phyloP scores from a whole-genome alignment of 2,797 vertebrate species.

The Dendrocincla fuliginosa region DNA sequence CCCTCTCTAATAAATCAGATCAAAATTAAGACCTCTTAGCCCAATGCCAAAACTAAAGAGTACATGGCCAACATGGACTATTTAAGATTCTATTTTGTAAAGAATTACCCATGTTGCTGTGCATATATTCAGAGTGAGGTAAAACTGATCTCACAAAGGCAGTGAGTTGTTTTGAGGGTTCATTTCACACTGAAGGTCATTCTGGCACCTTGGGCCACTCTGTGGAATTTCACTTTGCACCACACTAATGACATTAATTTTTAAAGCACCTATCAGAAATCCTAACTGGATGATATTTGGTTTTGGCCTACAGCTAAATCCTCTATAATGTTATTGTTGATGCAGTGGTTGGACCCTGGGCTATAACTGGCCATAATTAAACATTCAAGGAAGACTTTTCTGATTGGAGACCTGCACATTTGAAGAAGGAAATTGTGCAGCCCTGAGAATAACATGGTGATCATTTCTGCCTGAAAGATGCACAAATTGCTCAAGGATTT shows the following conservation, averaged over 20 bases:
- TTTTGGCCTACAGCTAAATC: neutral
- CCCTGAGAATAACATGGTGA: neutral
- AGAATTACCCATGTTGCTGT: neutral
- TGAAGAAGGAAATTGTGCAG: neutral
- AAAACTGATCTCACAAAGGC: neutral
- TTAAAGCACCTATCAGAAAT: neutral
- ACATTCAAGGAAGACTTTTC: neutral
- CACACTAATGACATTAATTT: neutral
- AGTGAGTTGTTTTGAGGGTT: neutral
- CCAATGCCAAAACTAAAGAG: neutral
- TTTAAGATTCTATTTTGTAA: neutral
- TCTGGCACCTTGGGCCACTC: neutral
- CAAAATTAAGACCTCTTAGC: neutral
- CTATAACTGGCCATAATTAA: neutral
- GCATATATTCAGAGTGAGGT: neutral
- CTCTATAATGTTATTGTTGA: neutral
- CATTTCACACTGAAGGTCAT: neutral
- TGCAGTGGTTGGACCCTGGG: neutral
- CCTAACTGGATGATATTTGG: neutral
- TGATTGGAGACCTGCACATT: neutral
- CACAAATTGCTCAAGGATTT: neutral
- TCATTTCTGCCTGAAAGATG: neutral
- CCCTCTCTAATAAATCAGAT: neutral
- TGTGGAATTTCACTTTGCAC: neutral
- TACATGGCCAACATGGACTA: neutral